phyloP scores from a whole-genome alignment of 2,113 vertebrate genomes.

The Mus spicilegus region DNA sequence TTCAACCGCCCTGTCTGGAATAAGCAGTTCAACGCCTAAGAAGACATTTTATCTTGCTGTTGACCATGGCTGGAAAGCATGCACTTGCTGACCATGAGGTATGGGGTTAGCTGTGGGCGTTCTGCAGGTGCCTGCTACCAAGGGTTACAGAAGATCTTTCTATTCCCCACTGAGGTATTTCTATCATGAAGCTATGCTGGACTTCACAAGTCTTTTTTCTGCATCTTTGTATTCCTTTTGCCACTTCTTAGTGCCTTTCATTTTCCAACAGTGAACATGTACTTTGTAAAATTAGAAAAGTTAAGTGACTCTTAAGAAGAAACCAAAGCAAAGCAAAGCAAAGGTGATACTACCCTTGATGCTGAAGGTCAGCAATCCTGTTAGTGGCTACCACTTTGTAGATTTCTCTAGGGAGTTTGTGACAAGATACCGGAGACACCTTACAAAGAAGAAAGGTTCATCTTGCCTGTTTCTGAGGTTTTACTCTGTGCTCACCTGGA shows the following conservation, averaged over 20 bases:
- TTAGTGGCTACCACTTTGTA: neutral
- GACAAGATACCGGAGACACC: neutral
- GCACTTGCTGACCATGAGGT: neutral
- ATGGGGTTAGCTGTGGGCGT: neutral
- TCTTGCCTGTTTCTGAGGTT: neutral
- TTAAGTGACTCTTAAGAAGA: neutral
- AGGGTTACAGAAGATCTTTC: neutral
- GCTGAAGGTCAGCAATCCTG: neutral
- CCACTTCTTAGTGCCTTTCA: conserved; percentile 22
- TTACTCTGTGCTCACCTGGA: neutral
- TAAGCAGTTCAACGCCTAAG: neutral
- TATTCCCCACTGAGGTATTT: neutral
- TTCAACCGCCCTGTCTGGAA: neutral
- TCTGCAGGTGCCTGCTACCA: neutral
- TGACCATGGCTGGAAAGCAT: neutral
- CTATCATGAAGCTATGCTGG: neutral
- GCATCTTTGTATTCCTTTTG: conserved; percentile 6
- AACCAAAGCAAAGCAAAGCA: neutral
- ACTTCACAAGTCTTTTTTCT: conserved; percentile 35
- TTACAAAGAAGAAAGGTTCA: neutral
- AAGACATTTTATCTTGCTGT: neutral
- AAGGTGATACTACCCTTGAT: neutral
- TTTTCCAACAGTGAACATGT: conserved; percentile 23
- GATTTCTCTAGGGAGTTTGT: neutral
- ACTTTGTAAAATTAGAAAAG: conserved; percentile 30